Base-by-base conservation (phyloP, 2,113 vertebrate species). In the Phalacrocorax pelagicus region DNA sequence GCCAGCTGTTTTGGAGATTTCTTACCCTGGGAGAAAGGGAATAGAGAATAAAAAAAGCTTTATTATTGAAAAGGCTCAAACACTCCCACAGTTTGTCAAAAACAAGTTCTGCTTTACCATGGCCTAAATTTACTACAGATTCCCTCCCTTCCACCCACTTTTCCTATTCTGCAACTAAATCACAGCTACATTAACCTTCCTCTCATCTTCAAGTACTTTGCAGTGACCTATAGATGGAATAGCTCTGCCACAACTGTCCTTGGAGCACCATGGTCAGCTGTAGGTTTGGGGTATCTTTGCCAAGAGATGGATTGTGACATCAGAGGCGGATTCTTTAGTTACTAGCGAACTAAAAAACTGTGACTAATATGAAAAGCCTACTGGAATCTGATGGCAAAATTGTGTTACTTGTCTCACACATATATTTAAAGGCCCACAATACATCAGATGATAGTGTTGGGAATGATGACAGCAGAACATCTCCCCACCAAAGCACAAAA, bases 1-100 rank as follows among this genome's bases (percentile, higher is more conserved):
- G 98, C 98, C 98, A 98, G 96, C 92, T 98, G 97, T 98, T 98
- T 98, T 98, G 98, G 95, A 98, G 98, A 97, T 98, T 97, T 98
- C 98, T 98, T 98, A 97, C 98, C 97, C 98, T 98, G 65, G 36
- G 59, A 96, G 85, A 96, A 90, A 36, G n/a, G 67, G 55, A 96
- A 94, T 13, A 82, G 42, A 52, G 44, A 96, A 81, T 29, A 71
- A 81, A 90, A 52, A 54, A 82, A 59, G 19, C 10, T 57, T 9
- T 44, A 40, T 93, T 86, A 91, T 5, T 69, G 46, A 29, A 72
- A 58, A 73, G 11, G 40, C 26, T 46, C 18, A 65, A 89, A 81
- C 7, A 62, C 24, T 42, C 34, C 16, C 7, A 44, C 10, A 30
- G 14, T 65, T 51, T 77, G 11, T 34, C 23, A 84, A n/a, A 62